These are phyloP conservation scores for Numenius phaeopus DNA, from an alignment of 2,797 vertebrate species.

Conservation along the genomic window DNA sequence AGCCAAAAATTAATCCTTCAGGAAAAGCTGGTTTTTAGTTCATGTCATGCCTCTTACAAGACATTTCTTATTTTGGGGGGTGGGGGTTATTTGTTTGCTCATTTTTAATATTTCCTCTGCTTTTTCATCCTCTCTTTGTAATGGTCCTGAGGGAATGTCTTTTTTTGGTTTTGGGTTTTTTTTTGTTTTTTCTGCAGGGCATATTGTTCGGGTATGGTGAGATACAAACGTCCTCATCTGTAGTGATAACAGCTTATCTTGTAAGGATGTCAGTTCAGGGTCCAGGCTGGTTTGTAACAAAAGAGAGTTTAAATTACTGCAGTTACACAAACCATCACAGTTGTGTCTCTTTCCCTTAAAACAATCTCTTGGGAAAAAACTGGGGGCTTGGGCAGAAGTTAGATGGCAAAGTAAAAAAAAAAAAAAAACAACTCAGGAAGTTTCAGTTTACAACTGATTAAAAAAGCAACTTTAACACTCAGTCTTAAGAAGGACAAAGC, in stretches of 20 bases:
- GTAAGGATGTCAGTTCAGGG: not conserved
- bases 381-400: not conserved
- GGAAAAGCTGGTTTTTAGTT: not conserved
- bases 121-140: not conserved
- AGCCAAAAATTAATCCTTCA: not conserved
- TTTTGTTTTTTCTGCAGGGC: not conserved
- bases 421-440: not conserved
- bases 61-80: not conserved
- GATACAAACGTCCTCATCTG: not conserved
- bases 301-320: not conserved
- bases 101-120: not conserved
- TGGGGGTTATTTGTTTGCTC: not conserved
- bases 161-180: not conserved
- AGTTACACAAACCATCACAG: not conserved
- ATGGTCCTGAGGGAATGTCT: not conserved
- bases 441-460: not conserved
- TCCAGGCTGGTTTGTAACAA: not conserved
- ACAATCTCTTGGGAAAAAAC: not conserved
- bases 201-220: not conserved
- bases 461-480: not conserved
- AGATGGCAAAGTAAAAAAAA: not conserved
- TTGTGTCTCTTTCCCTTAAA: not conserved
- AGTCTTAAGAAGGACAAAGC: not conserved
- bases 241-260: not conserved
- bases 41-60: accelerated